phyloP scores from a whole-genome alignment of 2,797 vertebrate species.

The Gallinago nigripennis region DNA sequence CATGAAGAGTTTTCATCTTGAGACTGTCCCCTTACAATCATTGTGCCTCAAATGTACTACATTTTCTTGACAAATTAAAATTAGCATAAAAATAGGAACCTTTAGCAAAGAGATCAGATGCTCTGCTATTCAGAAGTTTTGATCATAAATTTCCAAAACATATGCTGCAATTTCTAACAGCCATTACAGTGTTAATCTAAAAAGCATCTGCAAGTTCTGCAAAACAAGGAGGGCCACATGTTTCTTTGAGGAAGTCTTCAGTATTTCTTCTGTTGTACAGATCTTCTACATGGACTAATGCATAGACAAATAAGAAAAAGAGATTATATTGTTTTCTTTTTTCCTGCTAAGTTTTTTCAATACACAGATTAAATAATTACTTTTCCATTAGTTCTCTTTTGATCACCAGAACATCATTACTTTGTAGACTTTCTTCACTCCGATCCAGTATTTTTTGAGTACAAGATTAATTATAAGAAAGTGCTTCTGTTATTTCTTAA shows the following conservation, averaged over 20 bases:
- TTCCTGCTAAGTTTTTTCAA: not conserved
- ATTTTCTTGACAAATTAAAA: not conserved
- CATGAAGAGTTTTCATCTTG: not conserved
- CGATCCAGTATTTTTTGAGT: conserved; percentile 42
- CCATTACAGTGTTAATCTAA: not conserved
- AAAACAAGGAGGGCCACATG: not conserved
- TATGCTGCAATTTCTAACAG: not conserved
- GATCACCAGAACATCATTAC: conserved; percentile 18
- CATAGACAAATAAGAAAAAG: not conserved
- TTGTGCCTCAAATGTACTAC: not conserved
- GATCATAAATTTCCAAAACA: not conserved
- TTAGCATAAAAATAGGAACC: not conserved
- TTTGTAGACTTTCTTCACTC: conserved; percentile 37
- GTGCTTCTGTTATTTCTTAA: conserved; percentile 68
- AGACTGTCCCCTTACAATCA: not conserved
- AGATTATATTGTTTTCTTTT: not conserved
- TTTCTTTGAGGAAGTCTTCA: not conserved
- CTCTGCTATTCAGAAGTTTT: not conserved
- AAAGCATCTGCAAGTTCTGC: not conserved
- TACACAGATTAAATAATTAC: conserved; percentile 30
- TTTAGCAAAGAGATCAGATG: not conserved
- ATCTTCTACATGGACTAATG: not conserved
- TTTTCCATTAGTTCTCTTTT: conserved; percentile 14
- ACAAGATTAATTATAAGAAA: conserved; percentile 60
- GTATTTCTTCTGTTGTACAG: not conserved